Conservation (phyloP, 2,888 invertebrate species). For the Luperina testacea region DNA sequence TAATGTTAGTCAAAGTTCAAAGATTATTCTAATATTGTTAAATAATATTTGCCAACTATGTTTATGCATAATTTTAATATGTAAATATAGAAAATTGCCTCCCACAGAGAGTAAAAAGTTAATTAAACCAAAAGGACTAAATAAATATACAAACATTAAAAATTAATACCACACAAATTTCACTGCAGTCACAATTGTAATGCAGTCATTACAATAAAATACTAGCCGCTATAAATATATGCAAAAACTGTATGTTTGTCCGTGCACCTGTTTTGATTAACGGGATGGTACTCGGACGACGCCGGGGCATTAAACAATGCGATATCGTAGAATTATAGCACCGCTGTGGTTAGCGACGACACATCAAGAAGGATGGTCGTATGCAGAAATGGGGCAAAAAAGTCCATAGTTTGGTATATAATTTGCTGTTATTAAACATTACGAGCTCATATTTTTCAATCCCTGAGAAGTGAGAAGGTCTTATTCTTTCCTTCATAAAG, state of each 20-base stretch:
- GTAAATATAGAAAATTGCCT: neutral
- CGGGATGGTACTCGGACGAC: conserved; percentile 63
- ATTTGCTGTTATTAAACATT: neutral
- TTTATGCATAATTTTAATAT: neutral
- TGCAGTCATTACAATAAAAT: conserved; percentile 55
- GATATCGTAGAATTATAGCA: conserved; percentile 78
- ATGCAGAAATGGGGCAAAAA: conserved; percentile 45
- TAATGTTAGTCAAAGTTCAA: conserved; percentile 31
- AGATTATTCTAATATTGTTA: conserved; percentile 37
- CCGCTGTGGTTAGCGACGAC: conserved; percentile 69
- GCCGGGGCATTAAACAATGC: conserved; percentile 71
- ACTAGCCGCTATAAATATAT: conserved; percentile 47
- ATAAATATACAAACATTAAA: neutral
- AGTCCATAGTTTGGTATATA: neutral
- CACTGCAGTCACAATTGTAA: conserved; percentile 38
- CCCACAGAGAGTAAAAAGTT: neutral
- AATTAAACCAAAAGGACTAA: neutral
- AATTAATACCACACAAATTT: conserved; percentile 22
- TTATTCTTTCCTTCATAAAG: neutral
- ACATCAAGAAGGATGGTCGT: conserved; percentile 61
- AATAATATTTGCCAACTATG: neutral
- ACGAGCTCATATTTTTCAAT: neutral
- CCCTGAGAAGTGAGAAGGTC: neutral
- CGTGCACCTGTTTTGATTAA: conserved; percentile 71
- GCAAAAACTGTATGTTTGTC: conserved; percentile 50